Base-by-base conservation (phyloP, 2,888 invertebrate species). In the Chorisops tibialis region DNA sequence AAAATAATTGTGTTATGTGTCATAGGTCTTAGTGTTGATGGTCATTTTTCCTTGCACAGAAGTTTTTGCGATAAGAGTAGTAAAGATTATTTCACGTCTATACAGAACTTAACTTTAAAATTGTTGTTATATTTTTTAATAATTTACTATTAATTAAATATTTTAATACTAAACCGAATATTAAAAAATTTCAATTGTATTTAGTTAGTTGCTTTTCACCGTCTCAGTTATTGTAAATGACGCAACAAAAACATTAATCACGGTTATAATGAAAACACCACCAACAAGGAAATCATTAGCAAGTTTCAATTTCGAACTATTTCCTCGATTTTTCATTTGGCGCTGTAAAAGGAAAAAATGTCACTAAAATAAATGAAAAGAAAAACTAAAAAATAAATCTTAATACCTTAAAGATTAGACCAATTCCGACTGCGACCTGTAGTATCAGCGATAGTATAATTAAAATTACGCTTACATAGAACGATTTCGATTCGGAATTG, bases 231-330 rank as follows among this genome's bases (percentile, higher is more conserved):
- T 74, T 48, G 79, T 78, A 51, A 78, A 75, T 16, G 75, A 74
- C 6, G 87, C 85, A 56, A 87, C 81, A 66, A 88, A 81, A 38
- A 88, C 83, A 71, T 88, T 88, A 67, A 88, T 80, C 47, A 87
- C 82, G 2, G 87, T 86, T 56, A 88, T 82, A 45, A 87, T 72
- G 73, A 87, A 88, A 1, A 87, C 81, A 3, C 83, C 83, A 54
- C 83, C 79, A 3, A 87, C 81, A 1, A 86, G 81, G 62, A 83
- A 80, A 71, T 86, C 85, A 72, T 86, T 87, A 45, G 85, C 80
- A 63, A 75, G 78, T 61, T 80, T 78, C 1, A 84, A 83, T 16
- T 67, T 66, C 14, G 67, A 68, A 67, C 80, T 63, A 9, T 68
- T 68, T 35, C 67, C 68, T n/a, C 68, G 66, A 43, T 69, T 69